These are phyloP conservation scores for Deilephila elpenor DNA, from an alignment of 2,888 invertebrate species.

Conservation along the genomic window DNA sequence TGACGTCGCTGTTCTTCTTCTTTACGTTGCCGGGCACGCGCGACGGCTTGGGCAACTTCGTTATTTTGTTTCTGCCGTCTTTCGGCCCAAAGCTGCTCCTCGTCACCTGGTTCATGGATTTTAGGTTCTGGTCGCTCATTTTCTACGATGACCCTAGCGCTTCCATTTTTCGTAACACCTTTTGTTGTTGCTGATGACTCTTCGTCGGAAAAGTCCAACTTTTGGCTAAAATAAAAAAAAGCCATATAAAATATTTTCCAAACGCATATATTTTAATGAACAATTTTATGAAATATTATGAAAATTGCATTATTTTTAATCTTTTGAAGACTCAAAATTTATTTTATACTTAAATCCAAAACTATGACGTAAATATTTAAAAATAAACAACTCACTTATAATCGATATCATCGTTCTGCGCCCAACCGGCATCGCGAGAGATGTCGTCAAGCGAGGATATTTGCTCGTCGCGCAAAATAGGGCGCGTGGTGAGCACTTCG, in stretches of 20 bases:
- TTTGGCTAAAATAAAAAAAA: constrained; percentile 86
- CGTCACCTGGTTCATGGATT: constrained; percentile 71
- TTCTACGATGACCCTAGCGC: constrained; percentile 65
- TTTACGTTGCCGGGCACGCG: constrained; percentile 92
- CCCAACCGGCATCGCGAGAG: constrained; percentile 95
- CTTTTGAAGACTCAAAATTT: too few species aligned
- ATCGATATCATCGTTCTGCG: constrained; percentile 96
- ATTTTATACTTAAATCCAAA: not conserved
- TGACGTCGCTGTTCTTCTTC: constrained; percentile 94
- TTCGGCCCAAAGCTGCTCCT: constrained; percentile 87
- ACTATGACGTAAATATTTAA: too few species aligned
- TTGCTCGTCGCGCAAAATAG: constrained; percentile 97
- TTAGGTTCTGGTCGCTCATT: constrained; percentile 72
- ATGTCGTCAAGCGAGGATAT: constrained; percentile 96
- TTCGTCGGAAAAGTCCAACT: constrained; percentile 97
- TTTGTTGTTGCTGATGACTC: constrained; percentile 83
- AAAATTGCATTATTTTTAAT: too few species aligned
- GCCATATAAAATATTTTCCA: not conserved
- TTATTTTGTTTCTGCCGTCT: constrained; percentile 88
- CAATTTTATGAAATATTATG: too few species aligned
- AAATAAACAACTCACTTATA: constrained; percentile 87
- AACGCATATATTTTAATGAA: too few species aligned
- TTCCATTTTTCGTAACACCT: constrained; percentile 62
- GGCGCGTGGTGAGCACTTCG: constrained; percentile 88
- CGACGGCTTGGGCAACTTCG: constrained; percentile 91